These are phyloP conservation scores for Podotricha telesiphe DNA, from an alignment of 2,888 invertebrate species.

Conservation along the genomic window DNA sequence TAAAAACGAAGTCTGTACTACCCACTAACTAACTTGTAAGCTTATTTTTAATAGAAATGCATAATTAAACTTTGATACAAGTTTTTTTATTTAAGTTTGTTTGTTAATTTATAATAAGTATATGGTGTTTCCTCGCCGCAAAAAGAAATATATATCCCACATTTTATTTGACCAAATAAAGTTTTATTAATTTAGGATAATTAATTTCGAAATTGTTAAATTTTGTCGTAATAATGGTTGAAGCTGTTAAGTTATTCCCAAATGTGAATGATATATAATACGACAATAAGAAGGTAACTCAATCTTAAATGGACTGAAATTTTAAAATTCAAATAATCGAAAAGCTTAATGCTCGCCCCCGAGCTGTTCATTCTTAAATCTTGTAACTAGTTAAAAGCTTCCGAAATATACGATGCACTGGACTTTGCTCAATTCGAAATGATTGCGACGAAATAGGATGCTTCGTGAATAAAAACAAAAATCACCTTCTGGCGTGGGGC, in stretches of 20 bases:
- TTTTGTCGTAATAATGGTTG: not conserved
- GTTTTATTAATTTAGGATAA: too few relatives aligned
- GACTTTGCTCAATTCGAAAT: constrained; percentile 5
- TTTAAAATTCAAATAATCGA: constrained; percentile 16
- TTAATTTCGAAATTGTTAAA: too few relatives aligned
- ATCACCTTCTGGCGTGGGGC: not conserved
- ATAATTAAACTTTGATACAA: too few relatives aligned
- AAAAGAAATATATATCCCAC: too few relatives aligned
- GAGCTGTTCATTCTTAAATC: constrained; percentile 10
- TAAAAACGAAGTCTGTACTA: too few relatives aligned
- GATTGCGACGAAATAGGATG: constrained; percentile 12
- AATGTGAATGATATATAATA: not conserved
- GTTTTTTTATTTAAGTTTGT: too few relatives aligned
- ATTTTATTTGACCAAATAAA: too few relatives aligned
- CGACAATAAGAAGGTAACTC: not conserved
- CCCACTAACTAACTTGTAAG: too few relatives aligned
- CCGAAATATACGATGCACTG: constrained; percentile 16
- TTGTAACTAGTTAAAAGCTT: constrained; percentile 16
- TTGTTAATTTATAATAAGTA: too few relatives aligned
- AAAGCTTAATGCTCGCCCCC: constrained; percentile 13
- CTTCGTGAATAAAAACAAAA: not conserved
- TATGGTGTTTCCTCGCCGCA: too few relatives aligned
- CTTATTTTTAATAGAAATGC: too few relatives aligned
- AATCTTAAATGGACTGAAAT: not conserved
- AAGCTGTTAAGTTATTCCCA: not conserved